These are phyloP conservation scores for Phalanger gymnotis DNA, from an alignment of 2,797 vertebrate species.

Conservation along the genomic window DNA sequence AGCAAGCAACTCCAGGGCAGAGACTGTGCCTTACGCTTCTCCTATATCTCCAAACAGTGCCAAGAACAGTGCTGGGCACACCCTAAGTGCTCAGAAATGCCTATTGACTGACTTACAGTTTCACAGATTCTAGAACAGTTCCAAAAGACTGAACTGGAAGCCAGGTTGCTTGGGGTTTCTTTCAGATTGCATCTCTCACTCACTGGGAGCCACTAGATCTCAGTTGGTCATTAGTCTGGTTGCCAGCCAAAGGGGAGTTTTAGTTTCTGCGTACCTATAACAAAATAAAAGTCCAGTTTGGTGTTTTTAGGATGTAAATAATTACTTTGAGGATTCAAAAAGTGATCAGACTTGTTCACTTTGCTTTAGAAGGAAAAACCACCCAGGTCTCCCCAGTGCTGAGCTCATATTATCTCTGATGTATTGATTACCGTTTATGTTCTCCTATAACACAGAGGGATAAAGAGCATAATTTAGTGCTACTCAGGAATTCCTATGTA, in stretches of 20 bases:
- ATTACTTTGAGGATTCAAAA: conserved; percentile 29
- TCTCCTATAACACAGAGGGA: conserved; percentile 42
- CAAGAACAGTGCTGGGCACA: not conserved
- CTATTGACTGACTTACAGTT: not conserved
- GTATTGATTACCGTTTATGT: conserved; percentile 45
- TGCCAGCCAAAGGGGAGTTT: not conserved
- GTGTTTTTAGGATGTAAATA: conserved; percentile 40
- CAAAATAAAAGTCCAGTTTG: not conserved
- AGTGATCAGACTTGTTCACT: conserved; percentile 27
- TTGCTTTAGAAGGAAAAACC: conserved; percentile 38
- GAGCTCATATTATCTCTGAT: not conserved
- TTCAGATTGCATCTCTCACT: not conserved
- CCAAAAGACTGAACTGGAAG: not conserved
- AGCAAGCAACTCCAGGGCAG: not conserved
- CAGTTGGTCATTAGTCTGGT: not conserved
- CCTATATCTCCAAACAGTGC: not conserved
- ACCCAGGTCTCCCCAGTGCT: not conserved
- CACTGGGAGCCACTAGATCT: not conserved
- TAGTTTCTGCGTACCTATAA: not conserved
- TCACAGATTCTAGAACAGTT: not conserved
- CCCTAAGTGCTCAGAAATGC: not conserved
- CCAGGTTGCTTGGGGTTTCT: not conserved
- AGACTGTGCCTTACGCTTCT: not conserved
- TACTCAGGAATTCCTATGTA: conserved; percentile 27
- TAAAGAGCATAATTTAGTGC: conserved; percentile 37